Evolutionary conservation across 2,797 vertebrate species (phyloP).

Genomic region (Lates japonicus): DNA sequence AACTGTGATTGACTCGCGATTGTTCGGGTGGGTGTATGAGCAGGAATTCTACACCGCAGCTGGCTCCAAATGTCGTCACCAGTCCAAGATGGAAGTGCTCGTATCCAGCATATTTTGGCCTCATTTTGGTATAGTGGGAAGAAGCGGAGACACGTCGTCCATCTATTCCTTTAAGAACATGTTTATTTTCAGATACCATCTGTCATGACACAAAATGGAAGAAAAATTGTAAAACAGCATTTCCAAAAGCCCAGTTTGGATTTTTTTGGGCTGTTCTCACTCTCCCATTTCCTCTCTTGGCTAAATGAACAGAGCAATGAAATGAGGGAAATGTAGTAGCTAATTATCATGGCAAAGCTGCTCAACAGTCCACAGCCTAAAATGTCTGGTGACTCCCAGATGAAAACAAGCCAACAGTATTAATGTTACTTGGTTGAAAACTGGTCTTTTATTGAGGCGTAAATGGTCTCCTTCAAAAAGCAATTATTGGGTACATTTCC

Average conservation of each 20-base stretch:
- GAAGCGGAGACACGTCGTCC: too few relatives aligned
- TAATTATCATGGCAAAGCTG: conserved; percentile 48
- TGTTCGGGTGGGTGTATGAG: too few relatives aligned
- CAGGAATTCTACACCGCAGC: too few relatives aligned
- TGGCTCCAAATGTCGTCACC: too few relatives aligned
- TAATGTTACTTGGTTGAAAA: conserved; percentile 43
- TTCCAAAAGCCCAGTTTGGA: conserved; percentile 8
- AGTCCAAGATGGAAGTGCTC: too few relatives aligned
- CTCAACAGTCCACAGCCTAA: conserved; percentile 39
- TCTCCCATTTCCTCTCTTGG: conserved; percentile 42
- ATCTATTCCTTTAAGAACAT: conserved; percentile 1
- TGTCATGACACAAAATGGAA: not conserved
- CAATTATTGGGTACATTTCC: conserved; percentile 53
- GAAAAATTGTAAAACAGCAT: conserved; percentile 14
- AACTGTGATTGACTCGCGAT: too few relatives aligned
- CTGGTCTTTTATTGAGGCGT: conserved; percentile 28
- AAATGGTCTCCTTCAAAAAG: conserved; percentile 49
- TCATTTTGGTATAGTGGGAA: too few relatives aligned
- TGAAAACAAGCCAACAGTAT: conserved; percentile 52
- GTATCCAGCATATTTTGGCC: too few relatives aligned
- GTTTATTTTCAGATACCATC: not conserved
- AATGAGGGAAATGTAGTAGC: conserved; percentile 14
- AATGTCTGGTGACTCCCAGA: conserved; percentile 47
- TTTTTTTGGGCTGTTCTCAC: conserved; percentile 12
- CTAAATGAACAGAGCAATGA: conserved; percentile 35